These are phyloP conservation scores for Heliconius charithonia DNA, from an alignment of 2,888 invertebrate genomes.

Conservation along the genomic window DNA sequence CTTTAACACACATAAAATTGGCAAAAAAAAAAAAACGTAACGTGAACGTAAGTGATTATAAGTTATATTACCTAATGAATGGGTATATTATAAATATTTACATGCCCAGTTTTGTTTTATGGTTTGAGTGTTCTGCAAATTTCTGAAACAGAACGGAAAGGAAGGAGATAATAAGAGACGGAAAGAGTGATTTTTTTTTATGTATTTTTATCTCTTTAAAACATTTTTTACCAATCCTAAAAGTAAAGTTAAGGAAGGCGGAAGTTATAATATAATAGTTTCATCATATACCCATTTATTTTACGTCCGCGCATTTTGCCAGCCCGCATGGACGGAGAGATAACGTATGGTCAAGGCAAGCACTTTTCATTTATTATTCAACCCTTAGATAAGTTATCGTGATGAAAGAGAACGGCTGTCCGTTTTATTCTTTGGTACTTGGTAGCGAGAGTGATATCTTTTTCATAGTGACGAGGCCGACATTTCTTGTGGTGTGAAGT, in stretches of 20 bases:
- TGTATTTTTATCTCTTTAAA: too few relatives aligned
- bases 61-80: too few relatives aligned
- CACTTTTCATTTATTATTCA: constrained; percentile 22
- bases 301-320: constrained; percentile 14
- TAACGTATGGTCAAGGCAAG: constrained; percentile 21
- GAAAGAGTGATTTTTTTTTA: too few relatives aligned
- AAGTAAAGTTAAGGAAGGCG: neutral
- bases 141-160: too few relatives aligned
- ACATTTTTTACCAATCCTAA: neutral
- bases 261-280: neutral
- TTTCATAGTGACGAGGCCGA: neutral
- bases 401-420: constrained; percentile 21
- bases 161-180: too few relatives aligned
- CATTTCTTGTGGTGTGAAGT: neutral
- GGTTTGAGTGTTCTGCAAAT: too few relatives aligned
- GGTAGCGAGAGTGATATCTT: neutral
- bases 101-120: too few relatives aligned
- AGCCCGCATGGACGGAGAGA: constrained; percentile 19
- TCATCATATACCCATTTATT: constrained; percentile 10
- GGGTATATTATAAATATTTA: too few relatives aligned
- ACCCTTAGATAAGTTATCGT: constrained; percentile 18
- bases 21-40: too few relatives aligned
- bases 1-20: too few relatives aligned
- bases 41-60: too few relatives aligned
- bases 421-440: constrained; percentile 4